phyloP scores from a whole-genome alignment of 1,140 invertebrate species.

The Ptiloglossa arizonensis region DNA sequence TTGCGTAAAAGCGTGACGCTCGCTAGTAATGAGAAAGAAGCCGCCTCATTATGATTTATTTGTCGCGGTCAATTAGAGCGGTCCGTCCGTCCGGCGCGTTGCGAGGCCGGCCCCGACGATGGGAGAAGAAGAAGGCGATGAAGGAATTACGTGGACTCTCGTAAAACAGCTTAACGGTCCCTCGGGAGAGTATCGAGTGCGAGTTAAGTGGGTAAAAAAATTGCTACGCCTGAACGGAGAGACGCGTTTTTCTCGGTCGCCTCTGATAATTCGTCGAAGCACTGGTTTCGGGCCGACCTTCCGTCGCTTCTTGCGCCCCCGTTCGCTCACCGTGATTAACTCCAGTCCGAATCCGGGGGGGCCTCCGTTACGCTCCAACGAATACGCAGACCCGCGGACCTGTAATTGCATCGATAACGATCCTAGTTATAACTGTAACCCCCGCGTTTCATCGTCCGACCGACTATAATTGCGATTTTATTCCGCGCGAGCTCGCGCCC shows the following conservation, averaged over 20 bases:
- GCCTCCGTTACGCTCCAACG: not conserved
- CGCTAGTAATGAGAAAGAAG: constrained; percentile 64
- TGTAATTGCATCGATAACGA: constrained; percentile 7
- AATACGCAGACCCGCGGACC: not conserved
- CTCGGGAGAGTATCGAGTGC: constrained; percentile 54
- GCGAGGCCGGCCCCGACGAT: constrained; percentile 16
- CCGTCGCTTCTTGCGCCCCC: constrained; percentile 17
- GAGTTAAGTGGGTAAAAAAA: constrained; percentile 67
- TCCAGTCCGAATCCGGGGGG: constrained; percentile 23
- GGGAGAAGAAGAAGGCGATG: constrained; percentile 52
- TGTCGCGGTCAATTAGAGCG: constrained; percentile 68
- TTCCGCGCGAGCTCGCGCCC: not conserved
- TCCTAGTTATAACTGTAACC: not conserved
- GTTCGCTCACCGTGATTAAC: constrained; percentile 12
- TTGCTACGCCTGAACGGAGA: constrained; percentile 61
- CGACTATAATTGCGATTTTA: constrained; percentile 25
- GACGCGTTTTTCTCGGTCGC: constrained; percentile 54
- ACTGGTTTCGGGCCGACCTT: constrained; percentile 32
- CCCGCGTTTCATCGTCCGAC: not conserved
- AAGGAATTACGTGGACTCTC: constrained; percentile 66
- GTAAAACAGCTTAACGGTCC: constrained; percentile 65
- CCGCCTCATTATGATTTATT: constrained; percentile 68
- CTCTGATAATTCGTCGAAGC: constrained; percentile 54
- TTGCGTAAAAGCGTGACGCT: constrained; percentile 66
- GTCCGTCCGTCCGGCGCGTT: constrained; percentile 9